These are phyloP conservation scores for Fregetta grallaria DNA, from an alignment of 2,113 vertebrate genomes.

Conservation along the genomic window DNA sequence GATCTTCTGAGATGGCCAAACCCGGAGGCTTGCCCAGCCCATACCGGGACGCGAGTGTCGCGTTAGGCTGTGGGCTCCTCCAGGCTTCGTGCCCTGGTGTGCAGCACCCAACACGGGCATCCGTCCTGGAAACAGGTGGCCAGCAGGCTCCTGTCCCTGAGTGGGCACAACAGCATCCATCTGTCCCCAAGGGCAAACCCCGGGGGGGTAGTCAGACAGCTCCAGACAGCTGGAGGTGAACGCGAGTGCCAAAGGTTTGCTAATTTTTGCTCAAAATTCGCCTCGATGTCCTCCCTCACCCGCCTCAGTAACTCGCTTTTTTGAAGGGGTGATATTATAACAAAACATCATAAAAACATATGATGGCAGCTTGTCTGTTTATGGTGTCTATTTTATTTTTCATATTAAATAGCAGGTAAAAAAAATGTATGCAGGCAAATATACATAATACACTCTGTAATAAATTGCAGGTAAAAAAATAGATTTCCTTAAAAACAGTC, in stretches of 20 bases:
- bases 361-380: not conserved
- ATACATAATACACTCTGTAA: not conserved
- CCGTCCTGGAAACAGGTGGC: not conserved
- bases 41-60: accelerated
- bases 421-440: not conserved
- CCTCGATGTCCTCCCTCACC: accelerated
- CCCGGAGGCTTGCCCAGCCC: not conserved
- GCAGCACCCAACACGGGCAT: not conserved
- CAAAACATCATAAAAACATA: accelerated
- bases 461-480: slow-evolving; percentile 46
- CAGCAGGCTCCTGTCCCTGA: not conserved
- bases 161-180: not conserved
- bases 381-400: not conserved
- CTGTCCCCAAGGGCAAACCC: not conserved
- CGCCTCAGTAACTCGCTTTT: accelerated
- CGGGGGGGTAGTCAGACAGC: too few species aligned
- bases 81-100: not conserved
- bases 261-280: not conserved
- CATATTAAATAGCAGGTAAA: not conserved
- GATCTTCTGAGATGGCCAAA: not conserved
- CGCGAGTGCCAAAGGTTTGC: not conserved
- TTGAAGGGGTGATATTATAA: not conserved
- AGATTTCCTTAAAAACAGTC: not conserved
- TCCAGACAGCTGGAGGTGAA: not conserved
- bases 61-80: not conserved